Conservation (phyloP, 2,888 invertebrate genomes). For the Drosophila monieri region DNA sequence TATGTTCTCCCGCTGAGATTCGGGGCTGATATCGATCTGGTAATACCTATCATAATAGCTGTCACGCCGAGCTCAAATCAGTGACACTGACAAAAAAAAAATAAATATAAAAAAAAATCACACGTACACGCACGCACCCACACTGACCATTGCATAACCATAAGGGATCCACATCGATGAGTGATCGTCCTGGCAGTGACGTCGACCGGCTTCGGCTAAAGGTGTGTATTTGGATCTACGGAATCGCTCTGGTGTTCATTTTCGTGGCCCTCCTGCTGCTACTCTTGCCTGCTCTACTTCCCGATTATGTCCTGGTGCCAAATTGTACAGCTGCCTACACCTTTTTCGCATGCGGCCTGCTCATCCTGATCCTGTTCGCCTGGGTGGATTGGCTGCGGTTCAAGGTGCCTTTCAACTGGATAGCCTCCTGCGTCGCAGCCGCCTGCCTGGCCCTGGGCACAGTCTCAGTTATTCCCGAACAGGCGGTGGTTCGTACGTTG, state of each 20-base stretch:
- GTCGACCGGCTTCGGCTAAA: conserved; percentile 5
- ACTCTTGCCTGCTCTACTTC: conserved; percentile 1
- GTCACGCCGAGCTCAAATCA: conserved; percentile 14
- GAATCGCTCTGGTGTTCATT: conserved; percentile 32
- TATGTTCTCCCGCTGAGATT: conserved; percentile 6
- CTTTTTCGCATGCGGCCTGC: conserved; percentile 27
- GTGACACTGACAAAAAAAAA: conserved; percentile 15
- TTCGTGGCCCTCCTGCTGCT: conserved; percentile 18
- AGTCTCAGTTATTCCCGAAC: conserved; percentile 22
- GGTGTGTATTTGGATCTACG: conserved; percentile 45
- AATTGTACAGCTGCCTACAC: not conserved
- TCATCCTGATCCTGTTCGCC: conserved; percentile 36
- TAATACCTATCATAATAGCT: conserved; percentile 26
- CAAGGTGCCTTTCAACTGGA: conserved; percentile 55
- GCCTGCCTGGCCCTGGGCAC: conserved; percentile 38
- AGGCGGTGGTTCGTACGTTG: not conserved
- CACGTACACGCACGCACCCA: not conserved
- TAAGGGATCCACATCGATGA: conserved; percentile 49
- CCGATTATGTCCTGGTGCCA: not conserved
- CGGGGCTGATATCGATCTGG: conserved; percentile 20
- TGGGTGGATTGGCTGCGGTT: conserved; percentile 34
- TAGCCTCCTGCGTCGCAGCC: conserved; percentile 34
- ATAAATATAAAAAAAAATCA: conserved; percentile 12
- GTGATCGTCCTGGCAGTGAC: conserved; percentile 22
- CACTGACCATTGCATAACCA: conserved; percentile 1